phyloP scores from a whole-genome alignment of 1,140 invertebrate species.

The Pteromalus puparum region DNA sequence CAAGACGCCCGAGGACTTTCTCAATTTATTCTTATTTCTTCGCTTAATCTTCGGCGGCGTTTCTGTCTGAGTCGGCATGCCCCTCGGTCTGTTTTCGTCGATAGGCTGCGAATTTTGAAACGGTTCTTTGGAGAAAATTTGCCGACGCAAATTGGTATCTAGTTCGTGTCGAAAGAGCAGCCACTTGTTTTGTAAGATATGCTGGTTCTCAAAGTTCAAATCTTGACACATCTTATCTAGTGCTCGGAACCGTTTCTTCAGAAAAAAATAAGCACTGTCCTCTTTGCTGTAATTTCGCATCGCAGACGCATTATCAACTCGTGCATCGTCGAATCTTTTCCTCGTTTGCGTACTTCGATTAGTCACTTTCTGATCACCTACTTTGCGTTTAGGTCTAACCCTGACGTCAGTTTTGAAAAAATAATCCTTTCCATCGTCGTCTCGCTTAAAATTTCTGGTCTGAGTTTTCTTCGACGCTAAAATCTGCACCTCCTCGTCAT shows the following conservation, averaged over 20 bases:
- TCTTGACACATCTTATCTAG: not conserved
- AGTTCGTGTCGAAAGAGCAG: constrained; percentile 13
- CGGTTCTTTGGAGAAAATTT: not conserved
- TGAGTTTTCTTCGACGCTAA: not conserved
- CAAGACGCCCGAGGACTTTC: not conserved
- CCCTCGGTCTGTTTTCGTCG: not conserved
- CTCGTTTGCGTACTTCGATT: not conserved
- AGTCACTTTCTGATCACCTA: too few species aligned
- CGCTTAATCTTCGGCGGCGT: not conserved
- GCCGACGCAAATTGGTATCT: not conserved
- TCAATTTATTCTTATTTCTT: not conserved
- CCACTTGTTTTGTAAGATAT: not conserved
- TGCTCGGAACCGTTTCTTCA: not conserved
- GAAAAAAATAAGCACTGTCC: not conserved
- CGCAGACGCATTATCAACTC: too few species aligned
- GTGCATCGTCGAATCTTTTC: too few species aligned
- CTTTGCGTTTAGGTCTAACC: not conserved
- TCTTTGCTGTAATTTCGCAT: too few species aligned
- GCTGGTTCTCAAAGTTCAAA: not conserved
- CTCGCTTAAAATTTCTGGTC: not conserved
- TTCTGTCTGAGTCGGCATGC: not conserved
- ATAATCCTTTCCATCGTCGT: not conserved
- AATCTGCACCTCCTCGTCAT: not conserved
- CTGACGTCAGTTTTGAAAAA: too few species aligned
- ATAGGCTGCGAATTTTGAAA: not conserved